Base-by-base conservation (phyloP, 2,797 vertebrate genomes). In the Gastrophryne carolinensis region DNA sequence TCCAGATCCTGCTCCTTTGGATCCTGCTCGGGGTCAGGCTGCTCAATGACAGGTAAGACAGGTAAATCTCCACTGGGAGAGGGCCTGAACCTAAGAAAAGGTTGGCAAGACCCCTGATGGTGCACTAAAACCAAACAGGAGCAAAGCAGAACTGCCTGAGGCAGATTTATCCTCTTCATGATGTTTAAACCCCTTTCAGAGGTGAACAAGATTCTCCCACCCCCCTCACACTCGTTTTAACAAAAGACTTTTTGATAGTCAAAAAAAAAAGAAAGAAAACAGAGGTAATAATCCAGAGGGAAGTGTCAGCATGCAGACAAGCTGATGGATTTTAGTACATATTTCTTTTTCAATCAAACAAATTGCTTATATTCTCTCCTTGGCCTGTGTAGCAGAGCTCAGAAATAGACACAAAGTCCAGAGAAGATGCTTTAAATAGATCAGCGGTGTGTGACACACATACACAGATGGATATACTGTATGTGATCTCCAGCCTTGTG, bases 1-100 rank as follows among this genome's bases (percentile, higher is more conserved):
- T 88, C 89, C 86, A 96, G 75, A 86, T 96, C 95, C 84, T 94
- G 94, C 84, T 95, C 94, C 79, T 93, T 92, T n/a, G 95, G 95
- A 86, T 96, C 95, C 84, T 94, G 92, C 83, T 95, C 94, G 67
- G 95, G 94, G 76, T 96, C 93, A 19, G 95, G 95, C 82, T 94
- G 91, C 87, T 96, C 95, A 77, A 87, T 93, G 73, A 96, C 89
- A 82, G 88, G 93, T 50, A 92, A 91, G 72, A 95, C 89, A 4
- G 95, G 95, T 75, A 96, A 88, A 81, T 92, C 87, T 19, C 95
- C 94, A 60, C 94, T 96, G 70, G 95, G 95, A 5, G 90, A 94
- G n/a, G 95, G 95, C 82, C 94, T 90, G 79, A 96, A 90, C 32
- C 92, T 92, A 50, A 95, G 89, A 87, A 87, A 91, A 77, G 91